Evolutionary conservation across 1,140 invertebrate genomes (phyloP).

Genomic region (Pseudomyrmex dendroicus): DNA sequence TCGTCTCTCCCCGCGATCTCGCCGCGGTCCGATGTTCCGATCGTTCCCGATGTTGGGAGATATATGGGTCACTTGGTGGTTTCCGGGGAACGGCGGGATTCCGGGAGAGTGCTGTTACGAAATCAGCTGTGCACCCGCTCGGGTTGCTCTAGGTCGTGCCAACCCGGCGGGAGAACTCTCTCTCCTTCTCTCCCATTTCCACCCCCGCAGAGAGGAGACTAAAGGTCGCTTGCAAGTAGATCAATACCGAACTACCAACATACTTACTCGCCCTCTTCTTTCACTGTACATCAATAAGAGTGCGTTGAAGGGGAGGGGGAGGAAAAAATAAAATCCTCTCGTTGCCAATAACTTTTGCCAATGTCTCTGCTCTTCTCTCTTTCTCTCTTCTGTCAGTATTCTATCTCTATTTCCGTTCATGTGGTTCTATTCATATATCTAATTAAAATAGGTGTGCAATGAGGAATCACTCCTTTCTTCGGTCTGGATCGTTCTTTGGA

Average conservation of each 20-base stretch:
- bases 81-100: constrained; percentile 69
- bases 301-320: constrained; percentile 44
- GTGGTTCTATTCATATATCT: too few relatives aligned
- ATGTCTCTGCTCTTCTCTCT: neutral
- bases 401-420: too few relatives aligned
- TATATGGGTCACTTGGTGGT: constrained; percentile 63
- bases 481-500: constrained; percentile 14
- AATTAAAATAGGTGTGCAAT: too few relatives aligned
- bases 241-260: constrained; percentile 75
- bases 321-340: constrained; percentile 40
- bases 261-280: constrained; percentile 60
- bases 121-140: constrained; percentile 72
- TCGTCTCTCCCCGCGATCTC: neutral
- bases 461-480: neutral
- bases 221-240: constrained; percentile 73
- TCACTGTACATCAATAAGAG: constrained; percentile 69
- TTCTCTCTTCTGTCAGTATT: neutral
- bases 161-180: constrained; percentile 5
- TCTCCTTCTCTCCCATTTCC: constrained; percentile 3
- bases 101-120: constrained; percentile 69
- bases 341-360: neutral
- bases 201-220: constrained; percentile 62
- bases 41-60: neutral
- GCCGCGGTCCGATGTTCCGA: neutral
- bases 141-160: constrained; percentile 74